phyloP scores from a whole-genome alignment of 2,113 vertebrate genomes.

The Strix uralensis region DNA sequence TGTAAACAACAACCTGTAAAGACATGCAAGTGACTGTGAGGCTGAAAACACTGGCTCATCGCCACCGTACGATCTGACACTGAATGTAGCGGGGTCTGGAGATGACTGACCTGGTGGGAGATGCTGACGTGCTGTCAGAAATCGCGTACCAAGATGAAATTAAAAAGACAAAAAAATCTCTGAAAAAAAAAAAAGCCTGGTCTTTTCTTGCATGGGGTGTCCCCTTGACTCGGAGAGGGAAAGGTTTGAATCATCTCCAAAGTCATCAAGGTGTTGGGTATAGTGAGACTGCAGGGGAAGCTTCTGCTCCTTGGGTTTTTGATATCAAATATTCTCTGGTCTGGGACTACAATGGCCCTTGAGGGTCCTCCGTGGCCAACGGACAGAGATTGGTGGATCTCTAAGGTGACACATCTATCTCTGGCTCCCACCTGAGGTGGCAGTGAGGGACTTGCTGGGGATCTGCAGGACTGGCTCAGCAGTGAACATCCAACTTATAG shows the following conservation, averaged over 20 bases:
- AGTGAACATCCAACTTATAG: background rate
- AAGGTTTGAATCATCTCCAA: background rate
- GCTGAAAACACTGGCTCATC: background rate
- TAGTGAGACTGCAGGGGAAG: background rate
- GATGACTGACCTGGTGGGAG: slow-evolving; percentile 3
- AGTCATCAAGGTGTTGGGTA: background rate
- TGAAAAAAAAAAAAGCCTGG: background rate
- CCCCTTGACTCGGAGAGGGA: background rate
- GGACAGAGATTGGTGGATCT: background rate
- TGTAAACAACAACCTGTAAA: slow-evolving; percentile 15
- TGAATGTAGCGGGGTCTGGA: slow-evolving; percentile 50
- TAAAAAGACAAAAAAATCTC: slow-evolving; percentile 23
- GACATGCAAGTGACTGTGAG: background rate
- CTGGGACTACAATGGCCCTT: background rate
- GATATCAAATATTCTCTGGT: background rate
- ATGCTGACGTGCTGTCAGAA: slow-evolving; percentile 37
- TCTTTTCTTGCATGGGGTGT: background rate
- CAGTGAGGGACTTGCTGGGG: background rate
- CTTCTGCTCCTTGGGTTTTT: background rate
- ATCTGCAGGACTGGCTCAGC: background rate
- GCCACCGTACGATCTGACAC: background rate
- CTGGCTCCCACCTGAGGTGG: background rate
- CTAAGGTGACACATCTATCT: background rate
- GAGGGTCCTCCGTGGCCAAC: background rate
- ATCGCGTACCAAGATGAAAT: slow-evolving; percentile 46